A percentile compares a stretch with the other conserved stretches of the same genome.
Conservation (phyloP, 2,113 vertebrate species). For the Centrocercus urophasianus region DNA sequence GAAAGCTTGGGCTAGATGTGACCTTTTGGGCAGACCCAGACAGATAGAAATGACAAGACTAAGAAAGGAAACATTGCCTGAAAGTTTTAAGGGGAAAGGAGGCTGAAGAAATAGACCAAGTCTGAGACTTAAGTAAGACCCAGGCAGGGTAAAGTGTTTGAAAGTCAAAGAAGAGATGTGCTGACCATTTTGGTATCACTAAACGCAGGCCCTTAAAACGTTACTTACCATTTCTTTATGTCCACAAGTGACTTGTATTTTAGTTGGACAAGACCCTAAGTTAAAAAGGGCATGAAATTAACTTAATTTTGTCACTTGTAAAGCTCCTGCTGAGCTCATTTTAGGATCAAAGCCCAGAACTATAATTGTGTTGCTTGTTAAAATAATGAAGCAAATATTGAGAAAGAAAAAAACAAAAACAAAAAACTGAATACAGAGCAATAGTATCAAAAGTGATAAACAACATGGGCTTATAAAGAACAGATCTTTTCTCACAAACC, state of each 20-base stretch:
- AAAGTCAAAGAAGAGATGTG: background rate
- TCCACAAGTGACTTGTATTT: background rate
- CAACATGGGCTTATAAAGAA: background rate
- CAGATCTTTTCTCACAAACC: background rate
- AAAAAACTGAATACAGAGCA: background rate
- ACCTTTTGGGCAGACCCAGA: background rate
- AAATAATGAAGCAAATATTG: constrained; percentile 52
- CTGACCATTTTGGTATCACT: background rate
- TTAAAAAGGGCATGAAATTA: constrained; percentile 46
- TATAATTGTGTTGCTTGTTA: constrained; percentile 13
- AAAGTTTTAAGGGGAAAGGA: background rate
- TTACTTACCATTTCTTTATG: background rate
- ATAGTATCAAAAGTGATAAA: background rate
- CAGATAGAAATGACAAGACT: background rate
- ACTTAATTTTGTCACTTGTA: constrained; percentile 39
- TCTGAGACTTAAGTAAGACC: background rate
- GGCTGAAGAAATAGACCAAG: background rate
- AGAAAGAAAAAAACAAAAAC: background rate
- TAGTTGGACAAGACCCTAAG: background rate
- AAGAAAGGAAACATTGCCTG: background rate
- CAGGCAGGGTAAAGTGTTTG: background rate
- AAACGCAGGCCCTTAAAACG: background rate
- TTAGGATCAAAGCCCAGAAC: constrained; percentile 42
- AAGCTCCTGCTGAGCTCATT: constrained; percentile 22
- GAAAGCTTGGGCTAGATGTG: background rate